phyloP scores from a whole-genome alignment of 64 coral and sea anemone genomes.

The Pachyseris speciosa region DNA sequence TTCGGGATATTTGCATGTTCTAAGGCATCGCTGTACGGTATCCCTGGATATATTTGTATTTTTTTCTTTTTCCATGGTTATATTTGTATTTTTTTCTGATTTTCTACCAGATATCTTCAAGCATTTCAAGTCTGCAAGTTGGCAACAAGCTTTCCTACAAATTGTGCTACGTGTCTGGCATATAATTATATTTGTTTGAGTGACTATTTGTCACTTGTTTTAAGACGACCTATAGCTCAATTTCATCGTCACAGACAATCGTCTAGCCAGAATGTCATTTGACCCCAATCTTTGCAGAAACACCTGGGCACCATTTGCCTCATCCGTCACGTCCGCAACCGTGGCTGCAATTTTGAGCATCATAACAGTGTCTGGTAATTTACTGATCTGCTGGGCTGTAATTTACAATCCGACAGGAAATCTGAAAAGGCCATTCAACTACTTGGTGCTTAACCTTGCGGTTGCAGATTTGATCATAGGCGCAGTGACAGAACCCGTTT shows the following conservation, averaged over 20 bases:
- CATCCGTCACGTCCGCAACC: slow-evolving; percentile 65
- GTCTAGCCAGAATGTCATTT: slow-evolving; percentile 50
- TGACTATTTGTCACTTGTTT: background rate
- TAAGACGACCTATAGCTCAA: background rate
- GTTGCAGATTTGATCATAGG: slow-evolving; percentile 81
- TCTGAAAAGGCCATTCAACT: slow-evolving; percentile 80
- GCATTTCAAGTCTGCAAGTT: too few species aligned
- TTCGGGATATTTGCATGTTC: too few species aligned
- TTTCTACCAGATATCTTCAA: too few species aligned
- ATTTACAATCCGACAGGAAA: slow-evolving; percentile 59
- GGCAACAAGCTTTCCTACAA: background rate
- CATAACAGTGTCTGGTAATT: slow-evolving; percentile 84
- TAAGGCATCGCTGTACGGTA: too few species aligned
- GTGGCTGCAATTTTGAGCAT: slow-evolving; percentile 64
- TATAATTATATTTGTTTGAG: background rate
- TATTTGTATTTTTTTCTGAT: too few species aligned
- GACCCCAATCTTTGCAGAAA: slow-evolving; percentile 43
- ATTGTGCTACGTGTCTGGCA: background rate
- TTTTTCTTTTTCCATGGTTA: too few species aligned
- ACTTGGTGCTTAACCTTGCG: slow-evolving; percentile 83
- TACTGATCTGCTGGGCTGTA: slow-evolving; percentile 76
- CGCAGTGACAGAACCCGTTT: slow-evolving; percentile 72
- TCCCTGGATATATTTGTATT: too few species aligned
- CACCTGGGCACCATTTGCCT: slow-evolving; percentile 56
- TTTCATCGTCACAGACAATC: background rate